Percentiles rank a stretch among this genome's conserved stretches.
These are phyloP conservation scores for Cosmia trapezina DNA, from an alignment of 2,888 invertebrate species.

Conservation along the genomic window DNA sequence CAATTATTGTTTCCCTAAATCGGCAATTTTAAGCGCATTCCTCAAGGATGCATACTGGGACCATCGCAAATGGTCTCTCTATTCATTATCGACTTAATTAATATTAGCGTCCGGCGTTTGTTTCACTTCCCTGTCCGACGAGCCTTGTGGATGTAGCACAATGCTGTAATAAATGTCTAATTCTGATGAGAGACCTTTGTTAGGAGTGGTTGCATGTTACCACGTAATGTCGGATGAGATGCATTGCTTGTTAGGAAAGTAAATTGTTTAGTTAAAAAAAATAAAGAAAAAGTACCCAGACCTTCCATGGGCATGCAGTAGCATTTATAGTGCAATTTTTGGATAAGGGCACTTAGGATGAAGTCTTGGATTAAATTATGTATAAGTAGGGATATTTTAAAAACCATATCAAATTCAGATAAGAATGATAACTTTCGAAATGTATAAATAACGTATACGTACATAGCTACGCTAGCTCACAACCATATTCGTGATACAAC, in stretches of 20 bases:
- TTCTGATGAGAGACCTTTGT: slow-evolving; percentile 81
- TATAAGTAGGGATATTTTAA: too few relatives aligned
- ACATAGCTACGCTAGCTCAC: too few relatives aligned
- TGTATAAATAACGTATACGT: too few relatives aligned
- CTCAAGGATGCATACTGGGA: slow-evolving; percentile 52
- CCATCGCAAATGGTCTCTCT: slow-evolving; percentile 67
- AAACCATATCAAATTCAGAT: too few relatives aligned
- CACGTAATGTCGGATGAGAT: slow-evolving; percentile 41
- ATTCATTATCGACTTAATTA: slow-evolving; percentile 85
- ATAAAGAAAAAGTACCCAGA: too few relatives aligned
- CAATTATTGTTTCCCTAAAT: slow-evolving; percentile 33
- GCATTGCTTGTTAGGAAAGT: neutral
- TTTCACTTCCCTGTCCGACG: slow-evolving; percentile 84
- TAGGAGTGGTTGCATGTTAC: slow-evolving; percentile 68
- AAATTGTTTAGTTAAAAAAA: too few relatives aligned
- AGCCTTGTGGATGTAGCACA: slow-evolving; percentile 83
- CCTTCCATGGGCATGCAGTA: too few relatives aligned
- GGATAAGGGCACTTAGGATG: too few relatives aligned
- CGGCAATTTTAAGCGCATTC: slow-evolving; percentile 32
- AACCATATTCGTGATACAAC: slow-evolving; percentile 56
- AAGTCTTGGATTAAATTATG: too few relatives aligned
- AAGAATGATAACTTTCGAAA: too few relatives aligned
- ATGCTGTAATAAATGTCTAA: slow-evolving; percentile 87
- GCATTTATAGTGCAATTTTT: too few relatives aligned
- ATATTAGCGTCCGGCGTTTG: slow-evolving; percentile 88